Evolutionary conservation across 1,140 invertebrate genomes (phyloP).

Genomic region (Euglossa dilemma): DNA sequence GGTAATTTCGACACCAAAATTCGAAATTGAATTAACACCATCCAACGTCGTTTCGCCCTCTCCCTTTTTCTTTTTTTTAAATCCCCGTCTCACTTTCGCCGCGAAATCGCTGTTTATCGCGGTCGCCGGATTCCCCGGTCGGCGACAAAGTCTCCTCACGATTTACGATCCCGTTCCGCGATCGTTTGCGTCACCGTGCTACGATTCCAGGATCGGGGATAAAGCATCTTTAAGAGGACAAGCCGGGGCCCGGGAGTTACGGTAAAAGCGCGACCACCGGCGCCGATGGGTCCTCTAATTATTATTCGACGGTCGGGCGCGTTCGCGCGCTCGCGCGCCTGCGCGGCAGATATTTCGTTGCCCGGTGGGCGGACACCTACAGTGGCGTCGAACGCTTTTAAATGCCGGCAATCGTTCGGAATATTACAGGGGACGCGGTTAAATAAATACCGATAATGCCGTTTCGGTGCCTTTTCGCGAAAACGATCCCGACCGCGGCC

Average conservation of each 20-base stretch:
- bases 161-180: not conserved
- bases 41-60: not conserved
- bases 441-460: constrained; percentile 71
- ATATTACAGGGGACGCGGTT: constrained; percentile 57
- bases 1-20: constrained; percentile 9
- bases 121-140: not conserved
- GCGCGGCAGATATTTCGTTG: constrained; percentile 37
- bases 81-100: not conserved
- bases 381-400: constrained; percentile 46
- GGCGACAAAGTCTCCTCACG: not conserved
- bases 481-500: constrained; percentile 55
- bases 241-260: constrained; percentile 14
- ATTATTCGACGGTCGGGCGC: constrained; percentile 54
- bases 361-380: constrained; percentile 5
- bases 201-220: not conserved
- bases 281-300: constrained; percentile 63
- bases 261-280: constrained; percentile 55
- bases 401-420: constrained; percentile 58
- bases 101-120: not conserved
- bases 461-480: constrained; percentile 68
- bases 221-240: constrained; percentile 31
- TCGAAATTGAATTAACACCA: constrained; percentile 27
- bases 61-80: too few species aligned
- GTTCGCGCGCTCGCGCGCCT: not conserved
- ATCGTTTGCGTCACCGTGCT: not conserved